Conservation (phyloP, 2,888 invertebrate species). For the Anorthoa munda region DNA sequence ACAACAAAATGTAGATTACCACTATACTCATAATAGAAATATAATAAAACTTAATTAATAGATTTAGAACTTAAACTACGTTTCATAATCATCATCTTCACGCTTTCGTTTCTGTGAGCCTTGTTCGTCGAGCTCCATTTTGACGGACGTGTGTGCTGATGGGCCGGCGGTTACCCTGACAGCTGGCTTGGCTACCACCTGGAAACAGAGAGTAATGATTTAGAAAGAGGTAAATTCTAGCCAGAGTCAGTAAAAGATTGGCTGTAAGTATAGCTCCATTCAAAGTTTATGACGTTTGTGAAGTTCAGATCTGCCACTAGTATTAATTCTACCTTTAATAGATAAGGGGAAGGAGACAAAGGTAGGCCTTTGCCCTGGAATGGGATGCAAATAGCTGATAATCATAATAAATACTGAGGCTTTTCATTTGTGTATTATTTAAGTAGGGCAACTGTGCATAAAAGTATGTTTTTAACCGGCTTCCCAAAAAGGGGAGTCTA, state of each 20-base stretch:
- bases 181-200: constrained; percentile 88
- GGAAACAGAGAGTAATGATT: constrained; percentile 10
- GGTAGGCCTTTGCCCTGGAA: too few relatives aligned
- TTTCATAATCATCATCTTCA: constrained; percentile 92
- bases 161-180: constrained; percentile 85
- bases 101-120: constrained; percentile 92
- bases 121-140: constrained; percentile 91
- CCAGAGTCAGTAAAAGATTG: not conserved
- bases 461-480: too few relatives aligned
- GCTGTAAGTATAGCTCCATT: too few relatives aligned
- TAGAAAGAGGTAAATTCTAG: not conserved
- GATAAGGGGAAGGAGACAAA: too few relatives aligned
- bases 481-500: too few relatives aligned
- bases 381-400: too few relatives aligned
- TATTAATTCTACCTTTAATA: too few relatives aligned
- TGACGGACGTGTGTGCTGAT: constrained; percentile 83
- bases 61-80: constrained; percentile 69
- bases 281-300: too few relatives aligned
- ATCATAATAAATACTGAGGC: too few relatives aligned
- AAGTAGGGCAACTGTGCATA: too few relatives aligned
- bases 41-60: constrained; percentile 43
- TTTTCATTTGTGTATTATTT: too few relatives aligned
- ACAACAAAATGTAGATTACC: constrained; percentile 13
- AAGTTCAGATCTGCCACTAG: too few relatives aligned
- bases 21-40: constrained; percentile 40